Evolutionary conservation across 2,888 invertebrate species (phyloP).

Genomic region (Nemotelus pantherinus): DNA sequence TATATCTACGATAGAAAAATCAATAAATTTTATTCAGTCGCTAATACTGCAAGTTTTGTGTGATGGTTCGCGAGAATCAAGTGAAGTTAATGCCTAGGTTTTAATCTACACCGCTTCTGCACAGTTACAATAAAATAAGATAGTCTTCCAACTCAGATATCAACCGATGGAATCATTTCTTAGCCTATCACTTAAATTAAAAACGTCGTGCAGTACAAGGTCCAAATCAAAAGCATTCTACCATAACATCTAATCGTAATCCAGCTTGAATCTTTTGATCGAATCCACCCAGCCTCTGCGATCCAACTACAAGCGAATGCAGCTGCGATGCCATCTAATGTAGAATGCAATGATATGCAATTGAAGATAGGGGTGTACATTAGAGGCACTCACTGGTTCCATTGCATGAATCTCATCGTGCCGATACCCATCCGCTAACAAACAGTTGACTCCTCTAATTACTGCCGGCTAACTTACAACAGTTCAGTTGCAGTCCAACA

Average conservation of each 20-base stretch:
- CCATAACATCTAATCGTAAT: conserved; percentile 20
- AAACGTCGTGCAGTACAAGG: no score
- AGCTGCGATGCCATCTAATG: not conserved
- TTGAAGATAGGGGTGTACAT: conserved; percentile 31
- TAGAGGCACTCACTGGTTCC: not conserved
- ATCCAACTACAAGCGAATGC: not conserved
- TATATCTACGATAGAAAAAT: no score
- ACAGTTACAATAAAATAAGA: no score
- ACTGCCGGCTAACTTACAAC: not conserved
- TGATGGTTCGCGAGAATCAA: no score
- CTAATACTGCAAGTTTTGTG: no score
- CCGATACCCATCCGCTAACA: conserved; percentile 10
- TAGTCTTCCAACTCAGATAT: no score
- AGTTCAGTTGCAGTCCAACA: not conserved
- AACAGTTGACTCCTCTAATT: conserved; percentile 42
- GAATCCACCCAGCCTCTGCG: not conserved
- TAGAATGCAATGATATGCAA: conserved; percentile 17
- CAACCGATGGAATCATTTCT: no score
- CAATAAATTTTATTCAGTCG: no score
- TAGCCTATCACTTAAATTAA: no score
- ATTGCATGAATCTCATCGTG: conserved; percentile 32
- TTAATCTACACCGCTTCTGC: no score
- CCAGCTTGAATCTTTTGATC: conserved; percentile 20
- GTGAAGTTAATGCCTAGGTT: no score
- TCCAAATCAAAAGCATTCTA: not conserved